These are phyloP conservation scores for Dendronephthya gigantea DNA, from an alignment of 64 coral and sea anemone species.

Conservation along the genomic window DNA sequence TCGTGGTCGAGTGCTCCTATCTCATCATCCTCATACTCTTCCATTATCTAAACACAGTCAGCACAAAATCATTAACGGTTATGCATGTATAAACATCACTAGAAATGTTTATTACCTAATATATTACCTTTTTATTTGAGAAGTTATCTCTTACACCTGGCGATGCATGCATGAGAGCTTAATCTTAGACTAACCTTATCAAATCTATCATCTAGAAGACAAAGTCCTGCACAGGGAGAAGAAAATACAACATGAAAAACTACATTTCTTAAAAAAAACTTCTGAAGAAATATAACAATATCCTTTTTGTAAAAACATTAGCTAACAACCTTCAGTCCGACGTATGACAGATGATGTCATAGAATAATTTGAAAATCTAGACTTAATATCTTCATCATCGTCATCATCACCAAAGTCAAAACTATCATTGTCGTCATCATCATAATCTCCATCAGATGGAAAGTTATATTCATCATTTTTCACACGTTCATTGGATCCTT, in stretches of 20 bases:
- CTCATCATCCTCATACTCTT: conserved; percentile 97
- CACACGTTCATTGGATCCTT: conserved; percentile 37
- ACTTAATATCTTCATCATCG: conserved; percentile 76
- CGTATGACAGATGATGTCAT: conserved; percentile 85
- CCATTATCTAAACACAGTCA: conserved; percentile 59
- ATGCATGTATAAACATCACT: neutral
- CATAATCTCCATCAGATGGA: conserved; percentile 65
- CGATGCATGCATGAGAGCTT: too few relatives aligned
- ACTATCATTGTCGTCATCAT: neutral
- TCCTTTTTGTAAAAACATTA: neutral
- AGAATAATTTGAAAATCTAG: conserved; percentile 90
- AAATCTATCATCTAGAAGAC: conserved; percentile 86
- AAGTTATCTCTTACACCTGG: too few relatives aligned
- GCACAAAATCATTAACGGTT: neutral
- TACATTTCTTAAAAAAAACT: too few relatives aligned
- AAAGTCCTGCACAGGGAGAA: conserved; percentile 39
- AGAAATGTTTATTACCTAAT: too few relatives aligned
- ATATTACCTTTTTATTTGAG: too few relatives aligned
- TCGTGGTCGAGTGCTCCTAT: conserved; percentile 95
- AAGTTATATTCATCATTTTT: conserved; percentile 43
- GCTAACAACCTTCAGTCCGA: conserved; percentile 53
- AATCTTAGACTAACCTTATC: conserved; percentile 53
- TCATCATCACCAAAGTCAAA: conserved; percentile 36
- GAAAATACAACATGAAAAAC: neutral
- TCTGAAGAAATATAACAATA: too few relatives aligned